Evolutionary conservation across 2,888 invertebrate species (phyloP).

Genomic region (Caenorhabditis angaria): DNA sequence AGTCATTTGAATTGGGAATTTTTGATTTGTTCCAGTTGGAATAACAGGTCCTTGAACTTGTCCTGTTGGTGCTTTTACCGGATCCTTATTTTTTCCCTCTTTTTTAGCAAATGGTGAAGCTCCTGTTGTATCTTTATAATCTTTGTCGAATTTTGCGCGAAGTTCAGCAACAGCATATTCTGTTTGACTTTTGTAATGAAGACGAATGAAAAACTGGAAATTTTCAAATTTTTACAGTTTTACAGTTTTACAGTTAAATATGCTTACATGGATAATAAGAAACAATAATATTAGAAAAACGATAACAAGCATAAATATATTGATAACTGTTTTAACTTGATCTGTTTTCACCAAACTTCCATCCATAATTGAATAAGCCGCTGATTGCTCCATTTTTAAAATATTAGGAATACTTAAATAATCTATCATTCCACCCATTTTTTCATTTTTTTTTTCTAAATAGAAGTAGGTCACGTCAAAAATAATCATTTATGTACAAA

Average conservation of each 20-base stretch:
- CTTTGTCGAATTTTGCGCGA: not conserved
- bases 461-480: not conserved
- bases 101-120: not conserved
- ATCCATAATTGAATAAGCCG: not conserved
- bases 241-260: not conserved
- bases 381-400: not conserved
- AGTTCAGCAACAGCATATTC: not conserved
- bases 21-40: not conserved
- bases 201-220: not conserved
- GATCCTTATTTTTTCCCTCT: not conserved
- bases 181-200: not conserved
- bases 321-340: not conserved
- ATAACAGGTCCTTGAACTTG: not conserved
- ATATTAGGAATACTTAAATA: not conserved
- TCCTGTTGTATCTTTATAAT: not conserved
- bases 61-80: not conserved
- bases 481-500: slow-evolving; percentile 1
- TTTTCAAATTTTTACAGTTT: not conserved
- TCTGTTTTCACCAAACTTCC: not conserved
- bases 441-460: no score
- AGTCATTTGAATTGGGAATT: not conserved
- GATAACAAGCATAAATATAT: not conserved
- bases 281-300: not conserved
- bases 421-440: not conserved
- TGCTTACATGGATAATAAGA: slow-evolving; percentile 5